Evolutionary conservation across 2,113 vertebrate genomes (phyloP), one percentile per base, ranked within the genome.

Genomic region (Chloroceryle aenea): DNA sequence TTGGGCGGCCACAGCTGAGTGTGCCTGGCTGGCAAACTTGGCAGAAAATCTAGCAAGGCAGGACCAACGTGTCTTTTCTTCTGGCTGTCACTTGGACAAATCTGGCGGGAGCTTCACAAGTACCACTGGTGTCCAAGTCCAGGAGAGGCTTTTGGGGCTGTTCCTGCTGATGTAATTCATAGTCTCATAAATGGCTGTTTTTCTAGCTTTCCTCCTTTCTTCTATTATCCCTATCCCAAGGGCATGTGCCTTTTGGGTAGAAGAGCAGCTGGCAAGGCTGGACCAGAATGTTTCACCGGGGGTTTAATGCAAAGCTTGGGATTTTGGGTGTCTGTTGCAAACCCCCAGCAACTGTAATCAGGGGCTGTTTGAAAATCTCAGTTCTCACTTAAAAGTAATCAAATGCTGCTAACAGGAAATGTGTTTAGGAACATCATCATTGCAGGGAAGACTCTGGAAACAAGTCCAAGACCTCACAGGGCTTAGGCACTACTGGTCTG

Each of bases 221-320:
- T 73, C 71, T 89, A 32, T 89, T 74, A 29, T 36, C 40, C 30
- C 56, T 7, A 72, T 92, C 40, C 81, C 77, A 61, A 68, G 66
- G 64, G 77, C 48, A 48, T 58, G 11, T 3, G 10, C 53, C 84
- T 89, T 92, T 92, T 61, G 77, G 80, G 66, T 89, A 53, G 43
- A 77, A 80, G 29, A 94, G 55, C 91, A 91, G 74, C 85, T 93
- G 74, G 55, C 89, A 87, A 87, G 45, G 71, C 81, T 94, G 62
- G 63, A 86, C 78, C 77, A 69, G 58, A 89, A 68, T 36, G 38
- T 64, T 69, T 68, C 84, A 62, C 36, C 13, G 14, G 52, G 38
- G 68, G 12, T 95, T 96, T 88, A 83, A 43, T 43, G n/a, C 20
- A 73, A 80, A 75, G 75, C 59, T 83, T 79, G 73, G 48, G 48